Evolutionary conservation across 2,113 vertebrate genomes (phyloP).

Genomic region (Amblyornis subalaris): DNA sequence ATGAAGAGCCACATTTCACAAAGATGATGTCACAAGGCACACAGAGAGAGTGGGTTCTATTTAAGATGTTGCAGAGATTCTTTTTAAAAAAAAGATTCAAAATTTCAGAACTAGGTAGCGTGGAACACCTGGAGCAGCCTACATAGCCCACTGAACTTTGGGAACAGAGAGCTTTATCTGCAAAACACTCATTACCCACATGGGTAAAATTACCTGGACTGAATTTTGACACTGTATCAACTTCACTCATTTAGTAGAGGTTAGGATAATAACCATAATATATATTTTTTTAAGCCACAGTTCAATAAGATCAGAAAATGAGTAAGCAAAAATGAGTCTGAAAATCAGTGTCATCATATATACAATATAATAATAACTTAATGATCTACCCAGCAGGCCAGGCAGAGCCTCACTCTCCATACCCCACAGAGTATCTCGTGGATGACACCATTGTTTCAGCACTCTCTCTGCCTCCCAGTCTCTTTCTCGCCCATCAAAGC

Average conservation of each 20-base stretch:
- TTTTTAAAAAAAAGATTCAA: not conserved
- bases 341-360: not conserved
- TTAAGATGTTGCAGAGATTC: not conserved
- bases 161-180: not conserved
- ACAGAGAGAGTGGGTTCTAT: not conserved
- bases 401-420: not conserved
- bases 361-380: not conserved
- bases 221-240: not conserved
- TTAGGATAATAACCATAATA: not conserved
- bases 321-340: not conserved
- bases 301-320: not conserved
- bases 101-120: not conserved
- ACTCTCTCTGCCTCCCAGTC: not conserved
- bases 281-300: not conserved
- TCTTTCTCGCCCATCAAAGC: not conserved
- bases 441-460: not conserved
- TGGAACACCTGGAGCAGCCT: not conserved
- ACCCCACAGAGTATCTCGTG: not conserved
- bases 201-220: not conserved
- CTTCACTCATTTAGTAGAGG: not conserved
- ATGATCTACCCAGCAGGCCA: not conserved
- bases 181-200: not conserved
- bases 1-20: not conserved
- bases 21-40: slow-evolving; percentile 2
- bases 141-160: not conserved